Evolutionary conservation across 2,113 vertebrate species (phyloP).

Genomic region (Etia nguti): DNA sequence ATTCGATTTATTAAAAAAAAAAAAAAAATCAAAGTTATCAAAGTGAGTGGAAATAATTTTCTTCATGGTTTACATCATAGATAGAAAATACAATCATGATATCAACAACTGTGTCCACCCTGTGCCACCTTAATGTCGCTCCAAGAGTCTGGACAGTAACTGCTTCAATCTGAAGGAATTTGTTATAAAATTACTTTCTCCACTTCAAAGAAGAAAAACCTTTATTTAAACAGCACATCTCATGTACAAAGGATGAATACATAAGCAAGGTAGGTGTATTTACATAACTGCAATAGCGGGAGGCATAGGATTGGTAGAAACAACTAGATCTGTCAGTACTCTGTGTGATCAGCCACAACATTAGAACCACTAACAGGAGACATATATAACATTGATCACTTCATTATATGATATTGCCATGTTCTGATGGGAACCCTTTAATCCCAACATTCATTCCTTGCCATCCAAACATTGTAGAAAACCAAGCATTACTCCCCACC

Average conservation of each 20-base stretch:
- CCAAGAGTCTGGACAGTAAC: neutral
- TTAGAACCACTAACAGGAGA: neutral
- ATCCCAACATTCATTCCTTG: neutral
- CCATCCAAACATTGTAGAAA: neutral
- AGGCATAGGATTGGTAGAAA: neutral
- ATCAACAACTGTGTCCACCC: neutral
- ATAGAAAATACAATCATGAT: neutral
- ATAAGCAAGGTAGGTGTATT: neutral
- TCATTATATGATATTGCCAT: neutral
- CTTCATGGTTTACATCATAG: neutral
- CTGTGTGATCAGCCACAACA: neutral
- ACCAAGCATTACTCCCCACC: neutral
- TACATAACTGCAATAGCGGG: neutral
- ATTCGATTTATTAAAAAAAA: neutral
- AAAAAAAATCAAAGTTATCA: rapidly evolving
- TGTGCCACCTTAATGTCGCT: neutral
- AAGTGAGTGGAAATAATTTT: neutral
- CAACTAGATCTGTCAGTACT: neutral
- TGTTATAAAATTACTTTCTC: neutral
- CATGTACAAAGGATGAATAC: neutral
- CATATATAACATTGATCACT: neutral
- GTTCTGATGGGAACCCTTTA: neutral
- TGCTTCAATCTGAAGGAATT: neutral
- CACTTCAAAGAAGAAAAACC: neutral
- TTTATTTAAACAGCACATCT: constrained; percentile 13